Base-by-base conservation (phyloP, 2,888 invertebrate genomes). In the Drosophila neutralis region DNA sequence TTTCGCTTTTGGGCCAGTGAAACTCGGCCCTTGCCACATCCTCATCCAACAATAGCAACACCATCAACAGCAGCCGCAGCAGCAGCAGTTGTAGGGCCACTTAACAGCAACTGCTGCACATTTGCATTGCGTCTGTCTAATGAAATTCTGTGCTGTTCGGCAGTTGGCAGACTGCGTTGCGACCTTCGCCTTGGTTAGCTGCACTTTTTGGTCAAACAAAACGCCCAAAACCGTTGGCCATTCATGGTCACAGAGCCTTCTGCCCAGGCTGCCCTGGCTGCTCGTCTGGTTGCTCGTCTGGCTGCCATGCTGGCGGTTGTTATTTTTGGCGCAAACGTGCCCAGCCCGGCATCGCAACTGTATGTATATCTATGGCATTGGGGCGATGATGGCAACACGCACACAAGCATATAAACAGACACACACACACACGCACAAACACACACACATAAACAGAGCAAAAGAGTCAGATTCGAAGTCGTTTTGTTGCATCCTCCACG, bases 281-380 rank as follows among this genome's bases (percentile, higher is more conserved):
- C 18, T 27, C 40, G 35, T 42, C 49, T 54, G 65, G 15, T 58
- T 67, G 60, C 51, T 38, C 53, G 69, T 53, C 68, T 67, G 76
- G 57, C 52, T 67, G 69, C 62, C 57, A 57, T 58, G 40, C 61
- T 64, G 33, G 27, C 54, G 57, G 61, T 69, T 82, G 80, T 86
- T 86, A 82, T 89, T 86, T 86, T 86, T 85, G 86, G 86, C 90
- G 58, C 73, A 82, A 82, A 88, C 90, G 86, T 88, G 88, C 83
- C 73, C 78, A 65, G 72, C 83, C 85, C 65, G 69, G 66, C 83
- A 71, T 49, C 58, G 59, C 66, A 53, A 54, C 62, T 72, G 73
- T 83, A 86, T 85, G 71, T 83, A 60, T 87, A 86, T 87, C 80
- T 86, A 66, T 86, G 86, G 86, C 86, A 86, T 78, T 86, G 86